Evolutionary conservation across 2,888 invertebrate species (phyloP).

Genomic region (Macropis europaea): DNA sequence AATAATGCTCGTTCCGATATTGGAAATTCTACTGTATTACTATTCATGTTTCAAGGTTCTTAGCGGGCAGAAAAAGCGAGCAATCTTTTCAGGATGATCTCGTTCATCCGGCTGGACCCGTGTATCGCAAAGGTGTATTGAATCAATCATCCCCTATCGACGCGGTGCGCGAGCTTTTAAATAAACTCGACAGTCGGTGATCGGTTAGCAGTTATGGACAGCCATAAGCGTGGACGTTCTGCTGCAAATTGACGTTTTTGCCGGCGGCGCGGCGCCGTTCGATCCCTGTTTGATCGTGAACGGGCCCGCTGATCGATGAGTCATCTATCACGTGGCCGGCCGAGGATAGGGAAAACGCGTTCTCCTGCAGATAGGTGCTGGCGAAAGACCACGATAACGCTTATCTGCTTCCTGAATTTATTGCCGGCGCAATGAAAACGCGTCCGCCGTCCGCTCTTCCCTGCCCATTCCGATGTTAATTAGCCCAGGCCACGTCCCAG

Average conservation of each 20-base stretch:
- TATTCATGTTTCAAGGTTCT: no score
- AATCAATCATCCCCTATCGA: slow-evolving; percentile 26
- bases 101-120: not conserved
- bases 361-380: slow-evolving; percentile 67
- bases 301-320: slow-evolving; percentile 57
- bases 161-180: slow-evolving; percentile 1
- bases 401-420: slow-evolving; percentile 76
- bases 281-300: slow-evolving; percentile 46
- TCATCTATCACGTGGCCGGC: slow-evolving; percentile 55
- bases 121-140: slow-evolving; percentile 6
- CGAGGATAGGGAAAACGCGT: slow-evolving; percentile 65
- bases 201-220: slow-evolving; percentile 17
- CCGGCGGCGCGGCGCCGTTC: not conserved
- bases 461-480: slow-evolving; percentile 77
- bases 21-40: no score
- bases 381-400: slow-evolving; percentile 74
- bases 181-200: slow-evolving; percentile 31
- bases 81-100: not conserved
- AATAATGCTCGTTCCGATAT: no score
- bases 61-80: not conserved
- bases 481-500: slow-evolving; percentile 64
- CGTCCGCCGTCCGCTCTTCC: slow-evolving; percentile 68
- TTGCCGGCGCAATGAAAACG: slow-evolving; percentile 75
- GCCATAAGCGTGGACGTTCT: slow-evolving; percentile 19
- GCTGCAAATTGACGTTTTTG: slow-evolving; percentile 40